Conservation (phyloP, 2,113 vertebrate genomes). For the Tetraodon nigroviridis region DNA sequence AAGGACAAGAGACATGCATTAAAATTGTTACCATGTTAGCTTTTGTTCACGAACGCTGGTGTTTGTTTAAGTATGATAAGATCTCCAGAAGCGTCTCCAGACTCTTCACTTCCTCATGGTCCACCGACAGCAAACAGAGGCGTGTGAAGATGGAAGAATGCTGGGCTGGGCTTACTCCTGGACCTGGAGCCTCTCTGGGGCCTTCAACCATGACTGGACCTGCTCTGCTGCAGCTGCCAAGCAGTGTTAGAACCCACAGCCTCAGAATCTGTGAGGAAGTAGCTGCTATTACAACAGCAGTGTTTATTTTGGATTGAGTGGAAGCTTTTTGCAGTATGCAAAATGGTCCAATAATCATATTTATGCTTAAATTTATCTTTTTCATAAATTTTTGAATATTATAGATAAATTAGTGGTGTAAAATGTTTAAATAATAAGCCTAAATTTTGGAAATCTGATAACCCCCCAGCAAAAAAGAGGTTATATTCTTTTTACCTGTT, state of each 20-base stretch:
- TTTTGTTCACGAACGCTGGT: too few relatives aligned
- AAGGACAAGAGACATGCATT: too few relatives aligned
- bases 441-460: too few relatives aligned
- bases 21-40: too few relatives aligned
- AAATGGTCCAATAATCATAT: background rate
- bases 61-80: conserved; percentile 3
- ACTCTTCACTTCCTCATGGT: conserved; percentile 37
- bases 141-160: background rate
- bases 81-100: conserved; percentile 22
- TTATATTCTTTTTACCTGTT: too few relatives aligned
- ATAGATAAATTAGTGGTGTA: too few relatives aligned
- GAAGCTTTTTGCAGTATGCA: background rate
- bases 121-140: conserved; percentile 45
- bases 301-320: too few relatives aligned
- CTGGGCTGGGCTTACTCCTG: conserved; percentile 31
- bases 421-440: too few relatives aligned
- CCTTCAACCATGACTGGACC: conserved; percentile 23
- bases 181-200: conserved; percentile 30
- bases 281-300: conserved; percentile 8
- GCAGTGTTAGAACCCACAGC: conserved; percentile 10
- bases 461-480: too few relatives aligned
- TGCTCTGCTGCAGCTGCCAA: conserved; percentile 17
- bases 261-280: conserved; percentile 8
- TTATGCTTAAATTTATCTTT: too few relatives aligned
- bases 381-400: too few relatives aligned